These are phyloP conservation scores for Sarotherodon lohbergeri DNA, from an alignment of 2,113 vertebrate genomes.

Conservation along the genomic window DNA sequence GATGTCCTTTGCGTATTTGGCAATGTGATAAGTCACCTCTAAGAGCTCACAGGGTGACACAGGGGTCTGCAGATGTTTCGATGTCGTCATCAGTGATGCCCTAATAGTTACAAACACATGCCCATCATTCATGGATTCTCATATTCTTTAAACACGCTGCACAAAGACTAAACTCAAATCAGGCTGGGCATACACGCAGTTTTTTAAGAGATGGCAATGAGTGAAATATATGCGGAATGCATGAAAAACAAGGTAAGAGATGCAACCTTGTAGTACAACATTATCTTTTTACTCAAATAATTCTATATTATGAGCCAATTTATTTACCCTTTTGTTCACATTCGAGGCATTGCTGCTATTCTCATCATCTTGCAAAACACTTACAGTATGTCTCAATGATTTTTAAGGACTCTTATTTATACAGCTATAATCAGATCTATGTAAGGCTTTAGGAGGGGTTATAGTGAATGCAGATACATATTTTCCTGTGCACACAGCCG, in stretches of 20 bases:
- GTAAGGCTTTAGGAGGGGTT: neutral
- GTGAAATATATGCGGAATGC: neutral
- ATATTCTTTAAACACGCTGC: neutral
- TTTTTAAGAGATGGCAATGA: neutral
- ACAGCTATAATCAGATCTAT: neutral
- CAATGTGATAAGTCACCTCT: neutral
- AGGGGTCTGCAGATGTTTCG: neutral
- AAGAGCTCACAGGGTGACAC: neutral
- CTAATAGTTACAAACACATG: rapidly evolving
- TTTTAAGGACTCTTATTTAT: neutral
- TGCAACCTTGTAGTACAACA: neutral
- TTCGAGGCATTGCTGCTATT: neutral
- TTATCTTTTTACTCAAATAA: neutral
- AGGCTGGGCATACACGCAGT: neutral
- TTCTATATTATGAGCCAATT: neutral
- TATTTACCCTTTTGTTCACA: neutral
- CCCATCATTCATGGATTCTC: neutral
- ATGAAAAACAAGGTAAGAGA: neutral
- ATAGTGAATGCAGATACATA: neutral
- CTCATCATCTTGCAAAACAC: neutral
- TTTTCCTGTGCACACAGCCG: neutral
- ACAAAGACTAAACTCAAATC: neutral
- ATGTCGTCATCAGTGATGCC: neutral
- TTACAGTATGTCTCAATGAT: neutral
- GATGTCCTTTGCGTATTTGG: neutral